Base-by-base conservation (phyloP, 2,888 invertebrate species). In the Pollenia amentaria region DNA sequence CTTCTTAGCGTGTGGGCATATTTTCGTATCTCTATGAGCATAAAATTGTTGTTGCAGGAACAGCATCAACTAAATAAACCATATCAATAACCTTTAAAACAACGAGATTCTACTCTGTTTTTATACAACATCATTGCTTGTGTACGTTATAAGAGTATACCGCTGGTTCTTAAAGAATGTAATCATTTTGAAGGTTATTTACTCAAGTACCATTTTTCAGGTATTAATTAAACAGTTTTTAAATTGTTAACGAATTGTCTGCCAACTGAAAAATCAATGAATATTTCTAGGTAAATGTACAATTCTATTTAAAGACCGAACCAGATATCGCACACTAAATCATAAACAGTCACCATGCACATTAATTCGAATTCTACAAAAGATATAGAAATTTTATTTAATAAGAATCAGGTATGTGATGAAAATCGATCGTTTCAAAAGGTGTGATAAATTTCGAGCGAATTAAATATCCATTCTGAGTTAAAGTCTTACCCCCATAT, bases 1-100 rank as follows among this genome's bases (percentile, higher is more conserved):
- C 65, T 57, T 72, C 86, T 76, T 76, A 76, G 86, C 87, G 72
- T 84, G 87, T 84, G 84, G 80, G 72, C 80, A 73, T 67, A 48
- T 65, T 76, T 69, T 51, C 46, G 6, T 44, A 40, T 38, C 2
- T 72, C 9, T 40, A 44, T 9, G 14, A 75, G 7, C 14, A 70
- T 51, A 67, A 12, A 7, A 51, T 29, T 51, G 16, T 57, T 29
- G 16, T 51, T 75, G 53, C 60, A 78, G 10, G 8, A 55, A 53
- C 62, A 72, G 79, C 65, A 40, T 53, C 65, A 46, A 65, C 73
- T 75, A 77, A 62, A 62, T 44, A 85, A 72, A 77, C n/a, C 53
- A 73, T 81, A 55, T 53, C 67, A 78, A 62, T 67, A 82, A 79
- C 76, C 70, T 80, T 75, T 75, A 64, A 78, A 65, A 44, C 16